Evolutionary conservation across 2,888 invertebrate genomes (phyloP), one percentile per base, ranked within the genome.

Genomic region (Amiota communis): DNA sequence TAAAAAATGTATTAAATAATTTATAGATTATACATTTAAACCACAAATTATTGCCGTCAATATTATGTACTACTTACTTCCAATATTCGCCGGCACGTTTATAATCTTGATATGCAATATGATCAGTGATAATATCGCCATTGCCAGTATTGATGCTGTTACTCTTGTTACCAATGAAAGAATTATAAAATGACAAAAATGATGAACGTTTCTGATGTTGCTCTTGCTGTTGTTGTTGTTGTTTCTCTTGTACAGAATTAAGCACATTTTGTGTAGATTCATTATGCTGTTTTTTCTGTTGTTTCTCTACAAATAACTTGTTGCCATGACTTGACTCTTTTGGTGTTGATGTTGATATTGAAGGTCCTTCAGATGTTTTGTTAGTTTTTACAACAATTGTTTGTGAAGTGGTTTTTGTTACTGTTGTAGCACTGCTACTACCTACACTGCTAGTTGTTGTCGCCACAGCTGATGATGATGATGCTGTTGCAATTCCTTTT

Each of bases 61-160:
- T 36, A 36, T 2, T 23, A 23, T 1, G 17, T 15, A n/a, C n/a
- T 53, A 93, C 95, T 92, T 85, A 95, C 95, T 95, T 95, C 95
- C 95, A 95, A 91, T 95, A 95, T 89, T 95, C 94, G 73, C 94
- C 94, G 49, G 94, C 94, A 89, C 93, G 92, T 89, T 93, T 94
- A 89, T 95, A 95, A 76, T 95, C 92, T 81, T 93, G 91, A 84
- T 94, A 93, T 13, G 95, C 95, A 73, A 93, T 91, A 79, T 93
- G 92, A 78, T 88, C 88, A 64, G 81, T 85, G 46, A 82, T 69
- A 36, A 36, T 36, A 77, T 87, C 81, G 11, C 79, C 76, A 74
- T 83, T 83, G 51, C 71, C 77, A 36, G 81, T 85, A 47, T 82
- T n/a, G n/a, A n/a, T 69, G 36, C 6, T 36, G 76, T 87, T 82